Evolutionary conservation across 2,113 vertebrate genomes (phyloP).

Genomic region (Uropsilus gracilis): DNA sequence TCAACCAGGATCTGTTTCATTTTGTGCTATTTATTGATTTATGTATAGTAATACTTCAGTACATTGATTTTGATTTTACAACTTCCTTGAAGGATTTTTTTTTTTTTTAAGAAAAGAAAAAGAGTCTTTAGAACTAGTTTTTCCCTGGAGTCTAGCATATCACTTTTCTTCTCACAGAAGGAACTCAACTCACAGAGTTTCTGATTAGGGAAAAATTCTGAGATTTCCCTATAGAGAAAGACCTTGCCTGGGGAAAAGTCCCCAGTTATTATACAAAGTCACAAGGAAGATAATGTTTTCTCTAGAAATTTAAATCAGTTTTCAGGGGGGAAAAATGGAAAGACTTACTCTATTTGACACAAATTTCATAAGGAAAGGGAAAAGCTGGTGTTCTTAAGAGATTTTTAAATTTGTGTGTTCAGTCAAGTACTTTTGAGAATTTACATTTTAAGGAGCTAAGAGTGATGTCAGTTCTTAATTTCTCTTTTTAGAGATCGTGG

Average conservation of each 20-base stretch:
- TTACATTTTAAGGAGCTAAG: not conserved
- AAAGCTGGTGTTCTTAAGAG: not conserved
- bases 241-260: constrained; percentile 24
- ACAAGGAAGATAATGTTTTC: not conserved
- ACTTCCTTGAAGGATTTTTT: not conserved
- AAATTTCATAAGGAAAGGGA: constrained; percentile 24
- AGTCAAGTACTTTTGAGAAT: not conserved
- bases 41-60: not conserved
- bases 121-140: not conserved
- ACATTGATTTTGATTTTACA: constrained; percentile 24
- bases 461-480: constrained; percentile 11
- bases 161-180: constrained; percentile 43
- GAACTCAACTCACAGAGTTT: constrained; percentile 48
- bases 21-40: constrained; percentile 31
- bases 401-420: constrained; percentile 28
- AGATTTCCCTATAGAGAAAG: constrained; percentile 70
- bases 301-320: constrained; percentile 57
- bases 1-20: not conserved
- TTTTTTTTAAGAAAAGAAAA: not conserved
- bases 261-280: constrained; percentile 3
- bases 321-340: not conserved
- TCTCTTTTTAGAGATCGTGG: not conserved
- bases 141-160: constrained; percentile 42
- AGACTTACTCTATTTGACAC: not conserved
- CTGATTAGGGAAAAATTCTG: constrained; percentile 63